These are phyloP conservation scores for Astreopora myriophthalma DNA, from an alignment of 64 coral and sea anemone genomes.

Conservation along the genomic window DNA sequence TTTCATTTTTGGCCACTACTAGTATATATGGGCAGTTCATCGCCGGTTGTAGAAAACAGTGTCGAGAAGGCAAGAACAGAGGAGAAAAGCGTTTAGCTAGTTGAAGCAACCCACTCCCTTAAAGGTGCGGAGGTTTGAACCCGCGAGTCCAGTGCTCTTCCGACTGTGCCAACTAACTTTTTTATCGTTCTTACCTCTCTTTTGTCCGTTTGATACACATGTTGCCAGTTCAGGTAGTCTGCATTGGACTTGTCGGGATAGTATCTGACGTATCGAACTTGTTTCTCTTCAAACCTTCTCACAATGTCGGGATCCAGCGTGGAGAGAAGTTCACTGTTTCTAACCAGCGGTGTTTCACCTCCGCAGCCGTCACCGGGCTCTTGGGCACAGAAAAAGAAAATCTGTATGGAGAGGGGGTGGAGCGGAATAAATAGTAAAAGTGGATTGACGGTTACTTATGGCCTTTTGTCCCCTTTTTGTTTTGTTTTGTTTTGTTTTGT, in stretches of 20 bases:
- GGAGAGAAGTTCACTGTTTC: conserved; percentile 45
- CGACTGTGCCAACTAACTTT: too few species aligned
- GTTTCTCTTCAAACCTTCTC: conserved; percentile 56
- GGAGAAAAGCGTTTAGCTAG: too few species aligned
- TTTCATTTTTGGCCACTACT: too few species aligned
- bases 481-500: too few species aligned
- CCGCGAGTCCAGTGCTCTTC: too few species aligned
- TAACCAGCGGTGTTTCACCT: conserved; percentile 51
- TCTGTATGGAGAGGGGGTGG: not conserved
- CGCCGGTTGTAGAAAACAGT: too few species aligned
- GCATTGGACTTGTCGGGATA: conserved; percentile 13
- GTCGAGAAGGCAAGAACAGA: too few species aligned
- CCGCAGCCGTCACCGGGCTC: conserved; percentile 76
- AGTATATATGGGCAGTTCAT: too few species aligned
- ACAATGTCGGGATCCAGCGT: conserved; percentile 50
- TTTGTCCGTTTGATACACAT: conserved; percentile 37
- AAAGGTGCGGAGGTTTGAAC: too few species aligned
- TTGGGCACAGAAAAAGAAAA: conserved; percentile 39
- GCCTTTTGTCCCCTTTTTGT: too few species aligned
- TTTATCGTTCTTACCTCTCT: not conserved
- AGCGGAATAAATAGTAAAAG: not conserved
- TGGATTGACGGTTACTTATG: too few species aligned
- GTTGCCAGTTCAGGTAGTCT: conserved; percentile 55
- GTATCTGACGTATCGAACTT: conserved; percentile 32
- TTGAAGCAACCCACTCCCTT: too few species aligned